Evolutionary conservation across 2,797 vertebrate species (phyloP).

Genomic region (Scyliorhinus canicula): DNA sequence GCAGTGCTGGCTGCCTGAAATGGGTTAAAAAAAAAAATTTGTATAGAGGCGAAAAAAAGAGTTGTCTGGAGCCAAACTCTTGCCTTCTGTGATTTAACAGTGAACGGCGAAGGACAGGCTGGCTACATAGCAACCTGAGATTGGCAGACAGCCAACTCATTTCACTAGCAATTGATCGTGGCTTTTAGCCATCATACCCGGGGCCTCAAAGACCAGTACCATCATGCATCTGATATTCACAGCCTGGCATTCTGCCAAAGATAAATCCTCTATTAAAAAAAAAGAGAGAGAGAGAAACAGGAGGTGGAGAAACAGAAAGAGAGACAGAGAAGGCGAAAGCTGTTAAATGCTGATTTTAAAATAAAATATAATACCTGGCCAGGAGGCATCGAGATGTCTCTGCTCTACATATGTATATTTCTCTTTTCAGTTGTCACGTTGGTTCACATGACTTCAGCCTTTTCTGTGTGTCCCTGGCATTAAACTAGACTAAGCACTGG

Average conservation of each 20-base stretch:
- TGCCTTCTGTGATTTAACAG: conserved; percentile 59
- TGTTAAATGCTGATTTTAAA: conserved; percentile 39
- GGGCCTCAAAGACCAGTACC: conserved; percentile 50
- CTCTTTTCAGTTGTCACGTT: conserved; percentile 9
- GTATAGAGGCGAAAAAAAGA: conserved; percentile 40
- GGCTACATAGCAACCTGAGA: conserved; percentile 71
- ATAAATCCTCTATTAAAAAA: conserved; percentile 30
- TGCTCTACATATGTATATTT: neutral
- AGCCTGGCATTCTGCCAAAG: conserved; percentile 59
- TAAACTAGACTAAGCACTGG: neutral
- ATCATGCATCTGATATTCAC: conserved; percentile 62
- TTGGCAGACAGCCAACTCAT: conserved; percentile 74
- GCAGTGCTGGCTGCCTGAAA: conserved; percentile 39
- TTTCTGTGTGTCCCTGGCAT: conserved; percentile 22
- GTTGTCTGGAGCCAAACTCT: conserved; percentile 41
- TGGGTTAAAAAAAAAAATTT: conserved; percentile 45
- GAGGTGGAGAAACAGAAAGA: conserved; percentile 12
- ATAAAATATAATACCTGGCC: conserved; percentile 34
- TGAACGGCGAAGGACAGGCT: conserved; percentile 62
- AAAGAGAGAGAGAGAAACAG: neutral
- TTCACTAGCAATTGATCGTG: conserved; percentile 80
- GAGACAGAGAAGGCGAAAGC: neutral
- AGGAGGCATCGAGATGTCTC: neutral
- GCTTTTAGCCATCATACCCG: conserved; percentile 57
- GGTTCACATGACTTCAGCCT: conserved; percentile 21